A percentile compares a stretch with the other conserved stretches of the same genome.
These are phyloP conservation scores for Sebastes kiyomatsui DNA, from an alignment of 2,797 vertebrate species.

Conservation along the genomic window DNA sequence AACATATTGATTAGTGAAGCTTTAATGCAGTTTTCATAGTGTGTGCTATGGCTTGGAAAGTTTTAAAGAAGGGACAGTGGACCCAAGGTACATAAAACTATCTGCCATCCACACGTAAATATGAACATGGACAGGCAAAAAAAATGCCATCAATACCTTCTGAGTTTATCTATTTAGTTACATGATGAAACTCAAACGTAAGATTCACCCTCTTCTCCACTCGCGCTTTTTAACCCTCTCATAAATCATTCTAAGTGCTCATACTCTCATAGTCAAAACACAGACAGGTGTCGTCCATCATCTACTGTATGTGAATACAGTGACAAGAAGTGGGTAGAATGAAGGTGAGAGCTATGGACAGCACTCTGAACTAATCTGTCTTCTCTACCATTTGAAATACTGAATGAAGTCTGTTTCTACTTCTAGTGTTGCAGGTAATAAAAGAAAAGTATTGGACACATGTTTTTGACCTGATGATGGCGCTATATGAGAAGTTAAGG, in stretches of 20 bases:
- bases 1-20: not conserved
- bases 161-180: not conserved
- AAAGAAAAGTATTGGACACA: too few relatives aligned
- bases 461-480: too few relatives aligned
- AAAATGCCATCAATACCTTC: too few relatives aligned
- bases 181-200: not conserved
- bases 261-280: constrained; percentile 42
- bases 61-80: too few relatives aligned
- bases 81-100: too few relatives aligned
- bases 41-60: not conserved
- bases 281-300: constrained; percentile 66
- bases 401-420: not conserved
- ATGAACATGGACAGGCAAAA: too few relatives aligned
- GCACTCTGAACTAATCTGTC: constrained; percentile 42
- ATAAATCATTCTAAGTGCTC: constrained; percentile 59
- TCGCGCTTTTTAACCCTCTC: constrained; percentile 16
- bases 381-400: not conserved
- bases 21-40: not conserved
- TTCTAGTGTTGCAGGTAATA: too few relatives aligned
- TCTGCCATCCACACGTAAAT: too few relatives aligned
- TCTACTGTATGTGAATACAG: constrained; percentile 12
- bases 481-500: too few relatives aligned
- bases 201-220: not conserved
- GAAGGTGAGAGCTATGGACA: constrained; percentile 23
- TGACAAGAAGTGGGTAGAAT: constrained; percentile 16